Base-by-base conservation (phyloP, 2,797 vertebrate species). In the Gymnothorax reevesii region DNA sequence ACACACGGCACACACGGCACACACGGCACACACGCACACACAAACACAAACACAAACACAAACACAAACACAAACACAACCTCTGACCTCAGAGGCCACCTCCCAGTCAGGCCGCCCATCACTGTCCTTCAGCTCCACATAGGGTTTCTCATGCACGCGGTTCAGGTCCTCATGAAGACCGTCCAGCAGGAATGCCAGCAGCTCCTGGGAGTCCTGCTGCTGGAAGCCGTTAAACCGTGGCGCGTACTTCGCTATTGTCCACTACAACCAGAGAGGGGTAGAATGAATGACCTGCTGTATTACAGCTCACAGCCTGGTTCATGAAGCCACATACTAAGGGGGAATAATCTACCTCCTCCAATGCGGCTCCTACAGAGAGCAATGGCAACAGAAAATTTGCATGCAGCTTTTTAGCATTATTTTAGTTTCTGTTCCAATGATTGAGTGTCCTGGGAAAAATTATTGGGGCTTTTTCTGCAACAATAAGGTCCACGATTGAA, bases 151-250 rank as follows among this genome's bases (percentile, higher is more conserved):
- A 1, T 99, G 98, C 83, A 99, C 99, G 57, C 98, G 94, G 92
- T 99, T 99, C 59, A 99, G 95, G 91, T 99, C 99, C 94, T 99
- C 99, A 3, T 99, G 99, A 12, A 99, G 98, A n/a, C 99, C 98
- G 85, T 99, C 99, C 89, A 99, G 94, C 80, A 99, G 96, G 91
- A 99, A 99, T 27, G 99, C 99, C 85, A 99, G 93, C 60, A 99
- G 97, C 92, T 99, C 99, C 92, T 99, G 99, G 0, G 98, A 99
- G 90, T 99, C 99, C 94, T 99, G 99, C 91, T 99, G 99, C 85
- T 99, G 99, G 93, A 99, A 99, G 75, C 98, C 99, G 57, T 99
- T 99, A 93, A 99, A 99, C 71, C 99, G 97, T 0, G 99, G 99
- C 1, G 98, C 98, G 0, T 99, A 99, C 93, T 99, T 99, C 54